Evolutionary conservation across 2,113 vertebrate species (phyloP).

Genomic region (Pteruthius melanotis): DNA sequence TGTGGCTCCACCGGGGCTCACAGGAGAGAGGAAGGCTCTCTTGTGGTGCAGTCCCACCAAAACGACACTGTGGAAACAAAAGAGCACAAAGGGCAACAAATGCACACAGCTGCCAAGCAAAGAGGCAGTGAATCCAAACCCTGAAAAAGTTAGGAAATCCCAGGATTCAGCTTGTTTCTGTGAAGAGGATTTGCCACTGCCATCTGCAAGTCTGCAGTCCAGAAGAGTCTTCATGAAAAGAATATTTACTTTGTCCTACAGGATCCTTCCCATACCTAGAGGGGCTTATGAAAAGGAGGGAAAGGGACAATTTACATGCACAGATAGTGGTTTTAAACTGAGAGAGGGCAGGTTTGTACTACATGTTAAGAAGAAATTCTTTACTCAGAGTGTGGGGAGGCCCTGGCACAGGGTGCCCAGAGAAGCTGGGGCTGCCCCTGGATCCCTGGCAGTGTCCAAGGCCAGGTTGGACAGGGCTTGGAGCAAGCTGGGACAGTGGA

Average conservation of each 20-base stretch:
- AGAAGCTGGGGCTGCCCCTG: not conserved
- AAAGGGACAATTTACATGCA: not conserved
- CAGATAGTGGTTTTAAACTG: not conserved
- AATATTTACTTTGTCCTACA: not conserved
- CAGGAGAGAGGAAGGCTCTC: not conserved
- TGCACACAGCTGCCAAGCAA: not conserved
- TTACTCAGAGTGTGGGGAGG: not conserved
- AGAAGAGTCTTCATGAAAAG: not conserved
- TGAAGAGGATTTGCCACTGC: not conserved
- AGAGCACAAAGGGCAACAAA: not conserved
- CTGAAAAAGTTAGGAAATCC: not conserved
- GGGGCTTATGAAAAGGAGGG: not conserved
- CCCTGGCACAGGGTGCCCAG: not conserved
- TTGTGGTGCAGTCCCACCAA: not conserved
- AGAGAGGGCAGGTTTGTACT: not conserved
- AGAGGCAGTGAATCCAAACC: not conserved
- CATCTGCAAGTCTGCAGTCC: not conserved
- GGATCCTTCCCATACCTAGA: not conserved
- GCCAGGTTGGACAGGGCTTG: not conserved
- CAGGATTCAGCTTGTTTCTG: not conserved
- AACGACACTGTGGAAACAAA: not conserved
- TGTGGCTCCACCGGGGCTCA: not conserved
- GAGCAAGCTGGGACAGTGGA: rapidly evolving
- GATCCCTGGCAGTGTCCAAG: not conserved
- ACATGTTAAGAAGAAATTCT: not conserved